These are phyloP conservation scores for Zeuzera pyrina DNA, from an alignment of 2,888 invertebrate species.

Conservation along the genomic window DNA sequence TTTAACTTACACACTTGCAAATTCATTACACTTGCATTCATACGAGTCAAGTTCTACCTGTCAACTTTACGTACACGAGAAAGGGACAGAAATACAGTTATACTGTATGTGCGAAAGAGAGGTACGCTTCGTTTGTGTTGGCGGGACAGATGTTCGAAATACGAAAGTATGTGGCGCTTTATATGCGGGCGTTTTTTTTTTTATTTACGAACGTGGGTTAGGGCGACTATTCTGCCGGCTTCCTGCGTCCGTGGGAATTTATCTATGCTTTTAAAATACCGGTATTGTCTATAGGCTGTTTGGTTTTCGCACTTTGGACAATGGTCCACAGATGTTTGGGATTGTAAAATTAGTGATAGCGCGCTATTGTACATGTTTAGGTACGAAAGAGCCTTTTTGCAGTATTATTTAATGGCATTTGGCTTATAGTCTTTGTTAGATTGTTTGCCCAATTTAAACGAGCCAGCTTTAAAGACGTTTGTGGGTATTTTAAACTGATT, in stretches of 20 bases:
- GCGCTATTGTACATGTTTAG: too few relatives aligned
- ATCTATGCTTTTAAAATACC: constrained; percentile 8
- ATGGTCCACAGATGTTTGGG: too few relatives aligned
- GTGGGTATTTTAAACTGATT: too few relatives aligned
- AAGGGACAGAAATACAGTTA: constrained; percentile 16
- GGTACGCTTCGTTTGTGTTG: constrained; percentile 14
- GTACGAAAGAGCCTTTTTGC: too few relatives aligned
- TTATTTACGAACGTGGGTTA: constrained; percentile 21
- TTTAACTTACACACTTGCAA: constrained; percentile 11
- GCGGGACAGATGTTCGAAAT: constrained; percentile 51
- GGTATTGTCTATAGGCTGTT: too few relatives aligned
- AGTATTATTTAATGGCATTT: too few relatives aligned
- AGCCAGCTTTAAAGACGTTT: too few relatives aligned
- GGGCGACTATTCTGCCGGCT: constrained; percentile 21
- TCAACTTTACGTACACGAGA: too few relatives aligned
- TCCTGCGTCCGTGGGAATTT: constrained; percentile 40
- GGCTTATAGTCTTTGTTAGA: too few relatives aligned
- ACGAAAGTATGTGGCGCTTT: constrained; percentile 31
- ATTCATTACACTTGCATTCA: constrained; percentile 15
- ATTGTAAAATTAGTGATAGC: too few relatives aligned
- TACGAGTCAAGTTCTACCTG: constrained; percentile 25
- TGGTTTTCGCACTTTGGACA: too few relatives aligned
- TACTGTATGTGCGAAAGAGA: constrained; percentile 18
- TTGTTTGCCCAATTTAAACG: too few relatives aligned
- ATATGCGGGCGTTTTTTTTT: constrained; percentile 51